phyloP scores from a whole-genome alignment of 2,888 invertebrate genomes.

The Nomada flava region DNA sequence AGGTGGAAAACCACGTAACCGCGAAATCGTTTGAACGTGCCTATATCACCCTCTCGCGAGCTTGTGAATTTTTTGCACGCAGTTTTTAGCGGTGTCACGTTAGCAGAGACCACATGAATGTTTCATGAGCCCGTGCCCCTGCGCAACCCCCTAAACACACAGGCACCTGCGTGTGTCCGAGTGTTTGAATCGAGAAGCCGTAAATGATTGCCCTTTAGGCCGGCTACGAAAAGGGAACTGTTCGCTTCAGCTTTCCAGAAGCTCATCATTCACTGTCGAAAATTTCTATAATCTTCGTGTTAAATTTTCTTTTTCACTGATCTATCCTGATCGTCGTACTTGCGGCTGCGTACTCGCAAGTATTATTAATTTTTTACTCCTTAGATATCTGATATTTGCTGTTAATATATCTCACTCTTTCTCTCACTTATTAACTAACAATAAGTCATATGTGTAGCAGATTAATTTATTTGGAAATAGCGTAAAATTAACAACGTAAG shows the following conservation, averaged over 20 bases:
- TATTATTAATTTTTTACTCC: too few species aligned
- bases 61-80: slow-evolving; percentile 56
- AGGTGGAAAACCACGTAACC: slow-evolving; percentile 63
- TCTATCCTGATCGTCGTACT: background rate
- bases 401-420: too few species aligned
- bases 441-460: too few species aligned
- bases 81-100: slow-evolving; percentile 69
- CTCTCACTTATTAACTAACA: too few species aligned
- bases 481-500: too few species aligned
- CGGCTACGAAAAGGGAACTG: background rate
- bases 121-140: slow-evolving; percentile 72
- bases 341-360: background rate
- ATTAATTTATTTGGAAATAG: too few species aligned
- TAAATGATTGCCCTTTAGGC: slow-evolving; percentile 50
- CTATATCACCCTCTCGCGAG: slow-evolving; percentile 53
- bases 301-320: background rate
- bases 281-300: background rate
- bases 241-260: slow-evolving; percentile 11
- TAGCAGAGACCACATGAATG: slow-evolving; percentile 71
- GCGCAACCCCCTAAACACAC: slow-evolving; percentile 27
- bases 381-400: too few species aligned
- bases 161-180: slow-evolving; percentile 43
- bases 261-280: background rate
- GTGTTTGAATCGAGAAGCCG: slow-evolving; percentile 50
- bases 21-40: slow-evolving; percentile 61